Percentiles rank a stretch among this genome's conserved stretches.
phyloP scores from a whole-genome alignment of 2,797 vertebrate species.

The Argyrosomus regius region DNA sequence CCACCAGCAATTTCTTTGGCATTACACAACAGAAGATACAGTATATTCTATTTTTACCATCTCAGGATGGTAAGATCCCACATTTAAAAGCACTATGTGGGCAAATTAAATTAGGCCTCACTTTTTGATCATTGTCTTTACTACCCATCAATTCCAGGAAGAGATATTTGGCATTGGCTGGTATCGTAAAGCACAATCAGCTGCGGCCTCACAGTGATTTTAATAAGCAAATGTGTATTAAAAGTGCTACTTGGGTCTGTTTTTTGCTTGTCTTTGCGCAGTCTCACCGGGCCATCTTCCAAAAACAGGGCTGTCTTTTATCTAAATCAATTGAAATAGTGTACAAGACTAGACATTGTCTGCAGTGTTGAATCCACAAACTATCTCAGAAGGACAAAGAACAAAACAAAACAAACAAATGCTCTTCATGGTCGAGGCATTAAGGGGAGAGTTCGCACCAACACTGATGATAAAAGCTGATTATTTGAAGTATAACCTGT shows the following conservation, averaged over 20 bases:
- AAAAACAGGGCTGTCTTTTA: conserved; percentile 22
- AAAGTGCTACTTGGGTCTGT: conserved; percentile 21
- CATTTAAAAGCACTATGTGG: not conserved
- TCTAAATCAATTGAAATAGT: conserved; percentile 20
- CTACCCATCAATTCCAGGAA: conserved; percentile 14
- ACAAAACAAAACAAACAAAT: not conserved
- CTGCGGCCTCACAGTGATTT: not conserved
- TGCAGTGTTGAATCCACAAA: conserved; percentile 7
- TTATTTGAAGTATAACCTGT: conserved; percentile 4
- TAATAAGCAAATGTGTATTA: not conserved
- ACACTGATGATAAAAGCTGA: conserved; percentile 2
- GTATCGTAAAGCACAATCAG: conserved; percentile 6
- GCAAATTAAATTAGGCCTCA: not conserved
- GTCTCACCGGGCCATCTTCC: conserved; percentile 14
- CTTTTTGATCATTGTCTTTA: not conserved
- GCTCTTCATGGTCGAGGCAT: not conserved
- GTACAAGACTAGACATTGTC: not conserved
- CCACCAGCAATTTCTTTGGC: not conserved
- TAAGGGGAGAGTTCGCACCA: not conserved
- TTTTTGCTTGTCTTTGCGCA: conserved; percentile 5
- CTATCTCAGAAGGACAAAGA: not conserved
- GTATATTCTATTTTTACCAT: not conserved
- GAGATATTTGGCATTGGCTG: not conserved
- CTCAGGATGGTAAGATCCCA: not conserved
- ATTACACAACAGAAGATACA: too few species aligned